phyloP scores from a whole-genome alignment of 2,797 vertebrate genomes.

The Podargus strigoides region DNA sequence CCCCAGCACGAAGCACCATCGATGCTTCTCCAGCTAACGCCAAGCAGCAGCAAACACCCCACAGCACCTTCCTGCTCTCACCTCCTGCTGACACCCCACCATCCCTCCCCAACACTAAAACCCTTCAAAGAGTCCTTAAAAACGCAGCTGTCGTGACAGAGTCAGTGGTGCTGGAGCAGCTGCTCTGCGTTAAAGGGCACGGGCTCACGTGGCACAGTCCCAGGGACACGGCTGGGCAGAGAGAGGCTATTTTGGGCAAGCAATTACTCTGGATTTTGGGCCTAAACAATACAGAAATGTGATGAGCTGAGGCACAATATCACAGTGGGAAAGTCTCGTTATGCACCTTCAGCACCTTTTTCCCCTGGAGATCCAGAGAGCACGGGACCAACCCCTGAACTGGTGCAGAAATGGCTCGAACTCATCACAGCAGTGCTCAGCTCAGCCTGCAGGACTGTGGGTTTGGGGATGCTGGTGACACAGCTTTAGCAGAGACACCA shows the following conservation, averaged over 20 bases:
- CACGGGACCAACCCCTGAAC: background rate
- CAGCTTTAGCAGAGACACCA: background rate
- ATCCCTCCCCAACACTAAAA: background rate
- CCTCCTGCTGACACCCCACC: background rate
- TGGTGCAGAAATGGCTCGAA: background rate
- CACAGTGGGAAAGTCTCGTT: background rate
- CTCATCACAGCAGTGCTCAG: background rate
- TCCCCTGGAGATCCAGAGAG: background rate
- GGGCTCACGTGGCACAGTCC: background rate
- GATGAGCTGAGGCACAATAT: background rate
- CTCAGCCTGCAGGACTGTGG: accelerated
- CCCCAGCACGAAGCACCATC: accelerated
- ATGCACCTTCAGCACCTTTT: background rate
- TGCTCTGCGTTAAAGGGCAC: accelerated
- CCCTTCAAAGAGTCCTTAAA: background rate
- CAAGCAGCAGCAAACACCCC: background rate
- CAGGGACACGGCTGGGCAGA: background rate
- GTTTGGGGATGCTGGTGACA: background rate
- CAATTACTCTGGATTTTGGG: background rate
- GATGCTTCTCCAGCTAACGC: accelerated
- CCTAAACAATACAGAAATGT: background rate
- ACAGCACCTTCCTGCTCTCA: background rate
- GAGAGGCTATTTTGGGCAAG: background rate
- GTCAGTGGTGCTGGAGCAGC: background rate
- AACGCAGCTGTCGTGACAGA: background rate